Evolutionary conservation across 2,797 vertebrate genomes (phyloP).

Genomic region (Lindbergichthys nudifrons): DNA sequence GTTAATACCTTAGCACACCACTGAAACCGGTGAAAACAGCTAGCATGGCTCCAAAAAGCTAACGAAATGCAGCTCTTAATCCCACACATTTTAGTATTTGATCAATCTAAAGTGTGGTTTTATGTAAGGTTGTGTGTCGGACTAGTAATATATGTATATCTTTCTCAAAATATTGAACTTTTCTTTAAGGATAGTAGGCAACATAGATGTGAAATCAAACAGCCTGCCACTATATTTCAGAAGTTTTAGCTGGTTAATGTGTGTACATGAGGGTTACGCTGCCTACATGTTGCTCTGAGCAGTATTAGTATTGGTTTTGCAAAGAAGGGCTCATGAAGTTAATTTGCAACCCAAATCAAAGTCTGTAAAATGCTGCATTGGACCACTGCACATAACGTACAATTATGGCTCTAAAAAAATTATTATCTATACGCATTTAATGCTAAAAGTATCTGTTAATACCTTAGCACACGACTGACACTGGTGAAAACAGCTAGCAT

Average conservation of each 20-base stretch:
- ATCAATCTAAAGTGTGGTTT: not conserved
- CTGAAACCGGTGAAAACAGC: not conserved
- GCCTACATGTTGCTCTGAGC: conserved; percentile 19
- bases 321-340: no score
- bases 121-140: not conserved
- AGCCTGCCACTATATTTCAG: not conserved
- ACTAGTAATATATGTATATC: not conserved
- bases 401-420: no score
- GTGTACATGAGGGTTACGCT: conserved; percentile 13
- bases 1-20: not conserved
- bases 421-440: no score
- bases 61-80: not conserved
- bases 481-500: not conserved
- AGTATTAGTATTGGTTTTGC: not conserved
- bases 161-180: not conserved
- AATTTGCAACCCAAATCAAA: no score
- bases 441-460: no score
- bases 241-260: conserved; percentile 7
- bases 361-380: no score
- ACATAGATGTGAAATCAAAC: conserved; percentile 14
- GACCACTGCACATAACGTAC: no score
- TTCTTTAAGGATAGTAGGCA: conserved; percentile 9
- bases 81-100: not conserved
- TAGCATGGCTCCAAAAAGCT: not conserved
- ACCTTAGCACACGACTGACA: not conserved